Percentiles rank a stretch among this genome's conserved stretches.
Evolutionary conservation across 2,797 vertebrate genomes (phyloP).

Genomic region (Rhynchotus rufescens): DNA sequence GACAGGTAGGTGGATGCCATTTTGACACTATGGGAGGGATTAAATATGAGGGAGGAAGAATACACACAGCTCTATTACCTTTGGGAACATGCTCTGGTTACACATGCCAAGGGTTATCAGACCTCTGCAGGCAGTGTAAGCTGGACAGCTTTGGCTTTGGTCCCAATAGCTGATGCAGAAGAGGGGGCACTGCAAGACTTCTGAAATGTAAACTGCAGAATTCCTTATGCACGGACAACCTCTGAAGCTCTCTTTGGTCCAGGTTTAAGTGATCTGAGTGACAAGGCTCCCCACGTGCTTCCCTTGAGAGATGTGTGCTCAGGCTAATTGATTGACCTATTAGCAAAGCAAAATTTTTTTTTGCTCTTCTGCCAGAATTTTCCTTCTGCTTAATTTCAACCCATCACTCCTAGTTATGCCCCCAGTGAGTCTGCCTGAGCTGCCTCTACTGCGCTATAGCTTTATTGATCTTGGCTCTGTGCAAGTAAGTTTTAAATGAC

Average conservation of each 20-base stretch:
- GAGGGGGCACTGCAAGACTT: neutral
- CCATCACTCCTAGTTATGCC: constrained; percentile 55
- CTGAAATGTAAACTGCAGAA: neutral
- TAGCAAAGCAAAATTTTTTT: constrained; percentile 72
- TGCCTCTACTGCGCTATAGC: neutral
- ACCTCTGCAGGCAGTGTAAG: neutral
- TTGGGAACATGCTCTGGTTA: neutral
- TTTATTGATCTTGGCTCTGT: constrained; percentile 42
- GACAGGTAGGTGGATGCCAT: neutral
- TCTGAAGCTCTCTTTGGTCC: neutral
- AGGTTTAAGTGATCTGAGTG: constrained; percentile 37
- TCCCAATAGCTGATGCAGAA: neutral
- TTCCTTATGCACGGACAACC: constrained; percentile 31
- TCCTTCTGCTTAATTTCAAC: constrained; percentile 67
- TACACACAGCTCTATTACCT: neutral
- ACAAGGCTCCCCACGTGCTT: constrained; percentile 21
- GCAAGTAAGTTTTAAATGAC: neutral
- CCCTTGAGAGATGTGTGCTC: constrained; percentile 21
- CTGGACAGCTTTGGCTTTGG: neutral
- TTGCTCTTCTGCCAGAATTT: constrained; percentile 63
- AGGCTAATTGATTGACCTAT: constrained; percentile 67
- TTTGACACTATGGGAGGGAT: neutral
- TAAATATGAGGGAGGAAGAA: neutral
- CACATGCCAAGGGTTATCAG: neutral
- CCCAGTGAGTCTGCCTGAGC: neutral